phyloP scores from a whole-genome alignment of 2,797 vertebrate species.

The Poeciliopsis turneri region DNA sequence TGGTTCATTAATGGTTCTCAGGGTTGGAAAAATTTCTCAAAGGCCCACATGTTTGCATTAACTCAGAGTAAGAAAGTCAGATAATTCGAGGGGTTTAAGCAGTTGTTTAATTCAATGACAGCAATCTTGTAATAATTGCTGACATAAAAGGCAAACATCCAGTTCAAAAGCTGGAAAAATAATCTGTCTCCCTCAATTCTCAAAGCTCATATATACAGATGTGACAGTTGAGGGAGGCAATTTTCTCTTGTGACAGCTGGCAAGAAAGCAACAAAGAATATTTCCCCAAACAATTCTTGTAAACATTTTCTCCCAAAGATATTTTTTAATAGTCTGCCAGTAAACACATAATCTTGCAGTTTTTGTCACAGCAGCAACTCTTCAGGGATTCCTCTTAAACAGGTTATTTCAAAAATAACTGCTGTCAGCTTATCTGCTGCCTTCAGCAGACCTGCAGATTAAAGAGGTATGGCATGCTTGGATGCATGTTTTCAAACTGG shows the following conservation, averaged over 20 bases:
- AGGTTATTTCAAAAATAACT: slow-evolving; percentile 36
- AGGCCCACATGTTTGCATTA: slow-evolving; percentile 3
- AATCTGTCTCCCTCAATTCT: neutral
- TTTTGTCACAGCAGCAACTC: slow-evolving; percentile 15
- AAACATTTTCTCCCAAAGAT: slow-evolving; percentile 3
- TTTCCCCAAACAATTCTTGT: slow-evolving; percentile 5
- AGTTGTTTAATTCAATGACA: neutral
- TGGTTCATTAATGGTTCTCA: slow-evolving; percentile 3
- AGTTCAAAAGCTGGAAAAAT: neutral
- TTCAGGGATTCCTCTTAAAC: slow-evolving; percentile 14
- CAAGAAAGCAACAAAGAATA: neutral
- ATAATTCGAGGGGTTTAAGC: neutral
- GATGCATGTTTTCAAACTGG: slow-evolving; percentile 16
- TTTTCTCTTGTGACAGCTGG: neutral
- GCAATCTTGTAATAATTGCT: too few relatives aligned
- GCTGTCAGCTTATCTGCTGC: slow-evolving; percentile 27
- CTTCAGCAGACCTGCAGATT: slow-evolving; percentile 39
- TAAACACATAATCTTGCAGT: slow-evolving; percentile 20
- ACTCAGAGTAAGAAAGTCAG: neutral
- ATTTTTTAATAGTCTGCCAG: neutral
- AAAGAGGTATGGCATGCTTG: slow-evolving; percentile 31
- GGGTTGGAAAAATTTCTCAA: slow-evolving; percentile 7
- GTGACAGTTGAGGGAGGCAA: too few relatives aligned
- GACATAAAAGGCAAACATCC: neutral
- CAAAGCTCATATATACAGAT: neutral